Conservation (phyloP, 2,888 invertebrate species). For the Drosophila pseudotalamancana region DNA sequence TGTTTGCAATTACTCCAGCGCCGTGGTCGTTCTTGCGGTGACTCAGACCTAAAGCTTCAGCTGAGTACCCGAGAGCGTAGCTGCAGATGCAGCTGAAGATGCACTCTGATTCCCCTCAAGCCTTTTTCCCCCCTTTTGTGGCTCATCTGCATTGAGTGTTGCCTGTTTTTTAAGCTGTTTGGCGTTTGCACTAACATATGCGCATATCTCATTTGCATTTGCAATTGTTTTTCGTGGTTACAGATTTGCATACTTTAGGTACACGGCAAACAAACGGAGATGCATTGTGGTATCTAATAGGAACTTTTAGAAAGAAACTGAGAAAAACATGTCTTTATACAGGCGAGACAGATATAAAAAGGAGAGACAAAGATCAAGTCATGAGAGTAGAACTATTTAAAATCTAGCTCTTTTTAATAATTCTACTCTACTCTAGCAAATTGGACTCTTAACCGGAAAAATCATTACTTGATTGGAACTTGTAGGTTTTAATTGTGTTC, state of each 20-base stretch:
- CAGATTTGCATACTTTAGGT: slow-evolving; percentile 55
- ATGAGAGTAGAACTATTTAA: too few species aligned
- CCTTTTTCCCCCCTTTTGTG: slow-evolving; percentile 11
- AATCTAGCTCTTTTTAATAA: too few species aligned
- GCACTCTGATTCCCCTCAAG: slow-evolving; percentile 9
- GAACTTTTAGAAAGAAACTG: too few species aligned
- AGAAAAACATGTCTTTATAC: too few species aligned
- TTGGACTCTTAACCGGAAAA: too few species aligned
- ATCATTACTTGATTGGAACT: too few species aligned
- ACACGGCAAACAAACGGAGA: slow-evolving; percentile 19
- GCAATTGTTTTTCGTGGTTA: slow-evolving; percentile 65
- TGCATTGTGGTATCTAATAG: not conserved
- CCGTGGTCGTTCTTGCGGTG: slow-evolving; percentile 62
- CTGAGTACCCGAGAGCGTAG: slow-evolving; percentile 7
- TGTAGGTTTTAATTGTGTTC: too few species aligned
- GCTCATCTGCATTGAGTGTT: slow-evolving; percentile 17
- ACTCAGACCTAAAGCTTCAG: slow-evolving; percentile 28
- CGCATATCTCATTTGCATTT: slow-evolving; percentile 72
- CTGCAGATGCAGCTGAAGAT: slow-evolving; percentile 20
- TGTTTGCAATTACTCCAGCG: slow-evolving; percentile 68
- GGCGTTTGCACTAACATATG: slow-evolving; percentile 68
- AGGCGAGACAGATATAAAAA: too few species aligned
- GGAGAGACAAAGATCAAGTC: too few species aligned
- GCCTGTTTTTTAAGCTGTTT: slow-evolving; percentile 48
- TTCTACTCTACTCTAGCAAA: too few species aligned